phyloP scores from a whole-genome alignment of 2,888 invertebrate genomes.

The Hypselothyrea guttata region DNA sequence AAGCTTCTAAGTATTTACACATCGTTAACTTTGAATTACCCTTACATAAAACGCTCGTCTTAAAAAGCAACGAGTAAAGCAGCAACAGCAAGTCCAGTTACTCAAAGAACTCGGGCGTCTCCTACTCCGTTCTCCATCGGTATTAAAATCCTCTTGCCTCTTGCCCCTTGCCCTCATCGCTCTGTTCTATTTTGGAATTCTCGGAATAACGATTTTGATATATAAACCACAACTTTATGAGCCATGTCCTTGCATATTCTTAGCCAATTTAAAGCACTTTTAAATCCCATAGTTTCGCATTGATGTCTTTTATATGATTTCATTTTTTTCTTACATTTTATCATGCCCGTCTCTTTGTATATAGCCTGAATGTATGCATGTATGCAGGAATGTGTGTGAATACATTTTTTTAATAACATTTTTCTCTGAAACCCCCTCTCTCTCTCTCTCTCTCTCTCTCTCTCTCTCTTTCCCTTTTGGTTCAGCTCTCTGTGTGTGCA shows the following conservation, averaged over 20 bases:
- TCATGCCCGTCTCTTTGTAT: conserved; percentile 28
- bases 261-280: conserved; percentile 68
- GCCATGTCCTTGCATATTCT: conserved; percentile 68
- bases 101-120: conserved; percentile 25
- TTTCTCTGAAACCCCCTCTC: conserved; percentile 41
- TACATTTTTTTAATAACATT: conserved; percentile 62
- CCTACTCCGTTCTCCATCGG: not conserved
- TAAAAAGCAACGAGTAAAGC: conserved; percentile 18
- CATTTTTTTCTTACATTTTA: conserved; percentile 51
- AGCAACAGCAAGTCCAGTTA: conserved; percentile 17
- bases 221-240: conserved; percentile 68
- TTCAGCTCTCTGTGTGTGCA: conserved; percentile 29
- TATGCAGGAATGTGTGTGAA: not conserved
- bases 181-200: conserved; percentile 14
- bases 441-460: conserved; percentile 13
- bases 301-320: conserved; percentile 72
- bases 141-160: not conserved
- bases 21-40: conserved; percentile 74
- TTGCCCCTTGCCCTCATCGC: conserved; percentile 1
- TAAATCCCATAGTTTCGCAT: conserved; percentile 69
- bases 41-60: conserved; percentile 36
- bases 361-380: conserved; percentile 6
- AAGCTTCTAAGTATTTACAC: conserved; percentile 72
- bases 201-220: conserved; percentile 40
- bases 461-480: conserved; percentile 23